Evolutionary conservation across 2,113 vertebrate species (phyloP).

Genomic region (Lycaon pictus): DNA sequence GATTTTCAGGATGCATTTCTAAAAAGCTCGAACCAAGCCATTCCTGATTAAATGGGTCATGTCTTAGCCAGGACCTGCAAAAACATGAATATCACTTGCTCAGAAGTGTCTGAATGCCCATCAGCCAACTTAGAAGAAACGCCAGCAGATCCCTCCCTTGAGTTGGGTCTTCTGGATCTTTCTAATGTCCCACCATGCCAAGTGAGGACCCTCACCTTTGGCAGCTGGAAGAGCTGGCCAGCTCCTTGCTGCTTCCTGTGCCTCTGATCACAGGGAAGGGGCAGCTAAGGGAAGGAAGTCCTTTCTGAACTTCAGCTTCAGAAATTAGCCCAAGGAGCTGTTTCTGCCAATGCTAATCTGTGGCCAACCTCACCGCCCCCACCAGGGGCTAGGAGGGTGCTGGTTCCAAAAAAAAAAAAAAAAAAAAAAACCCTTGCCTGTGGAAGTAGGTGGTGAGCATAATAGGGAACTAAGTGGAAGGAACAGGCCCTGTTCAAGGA

Average conservation of each 20-base stretch:
- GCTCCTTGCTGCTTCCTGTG: not conserved
- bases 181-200: not conserved
- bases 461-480: not conserved
- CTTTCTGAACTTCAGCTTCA: not conserved
- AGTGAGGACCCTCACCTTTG: not conserved
- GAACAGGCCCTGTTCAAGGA: not conserved
- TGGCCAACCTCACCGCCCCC: not conserved
- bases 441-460: not conserved
- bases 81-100: not conserved
- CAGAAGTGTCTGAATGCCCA: not conserved
- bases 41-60: not conserved
- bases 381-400: not conserved
- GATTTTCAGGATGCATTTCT: not conserved
- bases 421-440: not conserved
- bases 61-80: not conserved
- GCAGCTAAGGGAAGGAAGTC: not conserved
- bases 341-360: not conserved
- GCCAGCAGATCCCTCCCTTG: not conserved
- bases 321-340: not conserved
- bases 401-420: not conserved
- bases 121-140: not conserved
- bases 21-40: not conserved
- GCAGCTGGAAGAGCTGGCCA: not conserved
- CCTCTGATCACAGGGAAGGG: not conserved
- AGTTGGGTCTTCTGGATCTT: not conserved